Percentiles rank a stretch among this genome's conserved stretches.
These are phyloP conservation scores for Agrochola lota DNA, from an alignment of 2,888 invertebrate genomes.

Conservation along the genomic window DNA sequence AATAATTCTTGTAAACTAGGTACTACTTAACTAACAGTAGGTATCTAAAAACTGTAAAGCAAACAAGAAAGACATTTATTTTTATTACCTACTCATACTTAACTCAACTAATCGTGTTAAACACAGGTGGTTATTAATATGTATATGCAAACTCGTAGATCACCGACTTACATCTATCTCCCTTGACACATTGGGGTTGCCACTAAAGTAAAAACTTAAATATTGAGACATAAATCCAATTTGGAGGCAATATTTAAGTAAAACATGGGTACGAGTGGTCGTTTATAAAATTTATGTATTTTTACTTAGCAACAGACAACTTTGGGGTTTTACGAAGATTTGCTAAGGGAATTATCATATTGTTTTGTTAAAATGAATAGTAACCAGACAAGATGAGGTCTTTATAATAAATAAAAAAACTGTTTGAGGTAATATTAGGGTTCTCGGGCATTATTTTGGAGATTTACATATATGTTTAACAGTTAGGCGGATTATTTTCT, in stretches of 20 bases:
- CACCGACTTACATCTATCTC: constrained; percentile 58
- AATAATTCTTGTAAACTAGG: neutral
- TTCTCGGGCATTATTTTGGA: constrained; percentile 21
- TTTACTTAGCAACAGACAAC: constrained; percentile 39
- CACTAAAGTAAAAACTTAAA: constrained; percentile 71
- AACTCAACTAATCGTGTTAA: constrained; percentile 26
- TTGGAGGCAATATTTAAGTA: constrained; percentile 62
- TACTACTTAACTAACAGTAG: neutral
- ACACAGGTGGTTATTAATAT: constrained; percentile 22
- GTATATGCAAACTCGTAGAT: constrained; percentile 48
- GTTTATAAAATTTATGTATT: constrained; percentile 69
- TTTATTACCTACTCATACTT: constrained; percentile 13
- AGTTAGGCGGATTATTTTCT: constrained; percentile 12
- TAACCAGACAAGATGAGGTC: constrained; percentile 6
- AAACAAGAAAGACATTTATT: constrained; percentile 10
- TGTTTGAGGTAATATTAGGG: constrained; percentile 12
- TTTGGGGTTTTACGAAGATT: constrained; percentile 50
- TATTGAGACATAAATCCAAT: constrained; percentile 75
- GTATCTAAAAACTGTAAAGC: neutral
- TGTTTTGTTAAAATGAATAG: constrained; percentile 23
- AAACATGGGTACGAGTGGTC: constrained; percentile 57
- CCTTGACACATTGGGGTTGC: constrained; percentile 65
- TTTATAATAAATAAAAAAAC: constrained; percentile 6
- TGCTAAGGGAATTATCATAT: constrained; percentile 38
- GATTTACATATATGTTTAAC: constrained; percentile 37